Base-by-base conservation (phyloP, 2,113 vertebrate genomes). In the Elephantulus edwardii region DNA sequence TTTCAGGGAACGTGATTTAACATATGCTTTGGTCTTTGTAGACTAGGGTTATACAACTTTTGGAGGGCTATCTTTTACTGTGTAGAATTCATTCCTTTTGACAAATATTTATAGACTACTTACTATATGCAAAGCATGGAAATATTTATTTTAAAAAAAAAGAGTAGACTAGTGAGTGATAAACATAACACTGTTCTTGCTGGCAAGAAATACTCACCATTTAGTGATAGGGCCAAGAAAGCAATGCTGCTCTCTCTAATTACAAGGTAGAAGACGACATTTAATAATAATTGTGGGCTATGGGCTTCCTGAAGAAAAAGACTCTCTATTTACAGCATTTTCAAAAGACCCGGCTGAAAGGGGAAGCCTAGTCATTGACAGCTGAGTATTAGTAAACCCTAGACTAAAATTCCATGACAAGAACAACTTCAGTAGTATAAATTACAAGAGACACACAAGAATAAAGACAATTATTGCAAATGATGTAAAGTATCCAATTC, bases 51-150 rank as follows among this genome's bases (percentile, higher is more conserved):
- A 7, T 44, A 68, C 64, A 58, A 42, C 48, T 83, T 91, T 75
- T 40, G n/a, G 70, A 88, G 42, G 30, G 30, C 33, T 82, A n/a
- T n/a, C 40, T 75, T 93, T 91, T 66, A 56, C 46, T 72, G 6
- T 20, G 9, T 81, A 44, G 38, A 68, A 46, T 75, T 35, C n/a
- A 84, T 90, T 89, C 60, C 35, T 89, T 75, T 90, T 72, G 71
- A 44, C 20, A 62, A 90, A 71, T 17, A 64, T 54, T 82, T 48
- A 24, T 60, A 76, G 70, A 79, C 38, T 56, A 82, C 78, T 79
- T 83, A 76, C 48, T 52, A 8, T 1, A 38, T 35, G 33, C 54
- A 64, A 54, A 74, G 46, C 66, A 71, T 35, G 68, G 26, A 88
- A 76, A 86, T 76, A 75, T 83, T 75, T 56, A 30, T 48, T 20